These are phyloP conservation scores for Stegodyphus dumicola DNA, from an alignment of 1,140 invertebrate species.

Conservation along the genomic window DNA sequence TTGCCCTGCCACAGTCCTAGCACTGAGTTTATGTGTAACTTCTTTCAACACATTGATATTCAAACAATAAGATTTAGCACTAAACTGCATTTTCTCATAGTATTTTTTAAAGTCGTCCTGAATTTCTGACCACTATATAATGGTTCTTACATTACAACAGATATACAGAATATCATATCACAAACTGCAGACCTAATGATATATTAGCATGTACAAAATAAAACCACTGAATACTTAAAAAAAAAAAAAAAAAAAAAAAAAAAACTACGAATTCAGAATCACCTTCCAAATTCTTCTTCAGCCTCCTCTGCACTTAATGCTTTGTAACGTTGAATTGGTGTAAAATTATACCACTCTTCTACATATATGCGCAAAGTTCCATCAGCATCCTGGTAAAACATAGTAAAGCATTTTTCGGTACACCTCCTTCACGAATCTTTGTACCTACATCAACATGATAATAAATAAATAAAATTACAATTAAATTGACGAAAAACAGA, in stretches of 20 bases:
- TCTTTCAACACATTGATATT: too few relatives aligned
- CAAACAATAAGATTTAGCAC: too few relatives aligned
- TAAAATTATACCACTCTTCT: slow-evolving; percentile 89
- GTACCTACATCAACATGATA: slow-evolving; percentile 70
- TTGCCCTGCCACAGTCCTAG: too few relatives aligned
- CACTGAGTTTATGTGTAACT: too few relatives aligned
- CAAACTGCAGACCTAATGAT: too few relatives aligned
- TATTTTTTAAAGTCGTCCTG: too few relatives aligned
- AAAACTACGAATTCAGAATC: background rate
- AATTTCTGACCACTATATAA: too few relatives aligned
- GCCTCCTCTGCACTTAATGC: slow-evolving; percentile 94
- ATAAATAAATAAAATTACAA: background rate
- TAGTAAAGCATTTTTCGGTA: slow-evolving; percentile 96
- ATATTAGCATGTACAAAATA: background rate
- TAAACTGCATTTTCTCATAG: too few relatives aligned
- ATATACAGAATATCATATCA: too few relatives aligned
- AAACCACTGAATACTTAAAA: background rate
- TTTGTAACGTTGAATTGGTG: slow-evolving; percentile 90
- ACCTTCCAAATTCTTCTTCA: slow-evolving; percentile 91
- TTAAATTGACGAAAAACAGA: background rate
- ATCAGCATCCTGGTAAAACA: slow-evolving; percentile 93
- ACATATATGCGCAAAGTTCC: slow-evolving; percentile 94
- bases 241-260: too few relatives aligned
- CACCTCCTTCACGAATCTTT: slow-evolving; percentile 92
- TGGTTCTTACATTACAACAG: too few relatives aligned